phyloP scores from a whole-genome alignment of 2,888 invertebrate species.

The Stenolophus ochropezus region DNA sequence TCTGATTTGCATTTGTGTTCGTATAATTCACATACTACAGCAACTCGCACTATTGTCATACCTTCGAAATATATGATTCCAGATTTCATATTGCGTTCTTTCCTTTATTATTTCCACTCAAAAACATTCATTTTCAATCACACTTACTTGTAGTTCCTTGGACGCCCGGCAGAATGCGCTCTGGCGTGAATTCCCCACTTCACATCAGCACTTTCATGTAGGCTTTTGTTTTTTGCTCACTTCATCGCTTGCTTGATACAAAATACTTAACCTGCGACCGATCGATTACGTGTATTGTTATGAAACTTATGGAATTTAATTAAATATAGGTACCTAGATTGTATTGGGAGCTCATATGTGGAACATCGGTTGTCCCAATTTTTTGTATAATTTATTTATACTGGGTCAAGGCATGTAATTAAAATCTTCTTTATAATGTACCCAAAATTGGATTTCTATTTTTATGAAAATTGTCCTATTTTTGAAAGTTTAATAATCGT shows the following conservation, averaged over 20 bases:
- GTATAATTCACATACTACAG: neutral
- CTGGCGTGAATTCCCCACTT: neutral
- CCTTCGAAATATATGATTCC: neutral
- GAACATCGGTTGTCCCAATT: neutral
- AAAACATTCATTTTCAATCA: conserved; percentile 48
- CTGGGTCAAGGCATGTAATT: neutral
- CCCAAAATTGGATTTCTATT: neutral
- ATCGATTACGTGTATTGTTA: neutral
- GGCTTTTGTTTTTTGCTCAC: conserved; percentile 15
- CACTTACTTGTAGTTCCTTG: conserved; percentile 3
- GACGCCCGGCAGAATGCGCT: neutral
- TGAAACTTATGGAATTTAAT: neutral
- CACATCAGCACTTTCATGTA: conserved; percentile 8
- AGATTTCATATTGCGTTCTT: neutral
- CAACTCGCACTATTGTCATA: neutral
- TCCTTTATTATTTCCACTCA: conserved; percentile 36
- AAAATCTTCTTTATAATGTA: neutral
- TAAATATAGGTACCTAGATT: neutral
- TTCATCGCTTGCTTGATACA: neutral
- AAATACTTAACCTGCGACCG: conserved; percentile 8
- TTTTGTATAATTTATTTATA: neutral
- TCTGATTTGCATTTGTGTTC: neutral
- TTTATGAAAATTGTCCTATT: neutral
- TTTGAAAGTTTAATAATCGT: neutral
- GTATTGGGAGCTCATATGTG: neutral